Evolutionary conservation across 2,797 vertebrate species (phyloP).

Genomic region (Anguilla pacifica): DNA sequence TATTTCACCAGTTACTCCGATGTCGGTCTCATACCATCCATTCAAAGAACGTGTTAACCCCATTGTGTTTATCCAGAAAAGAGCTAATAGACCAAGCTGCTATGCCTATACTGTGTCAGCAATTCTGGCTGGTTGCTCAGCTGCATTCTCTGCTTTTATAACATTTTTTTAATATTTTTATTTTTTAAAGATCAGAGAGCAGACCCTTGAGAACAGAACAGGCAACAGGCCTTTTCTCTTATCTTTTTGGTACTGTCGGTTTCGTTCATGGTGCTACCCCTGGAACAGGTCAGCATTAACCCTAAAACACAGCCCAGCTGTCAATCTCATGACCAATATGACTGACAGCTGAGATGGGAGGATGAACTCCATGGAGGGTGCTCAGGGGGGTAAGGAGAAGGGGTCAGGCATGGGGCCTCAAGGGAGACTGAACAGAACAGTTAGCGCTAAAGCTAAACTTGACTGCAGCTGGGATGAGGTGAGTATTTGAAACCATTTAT

Average conservation of each 20-base stretch:
- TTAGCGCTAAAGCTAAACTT: background rate
- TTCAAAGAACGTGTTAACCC: conserved; percentile 33
- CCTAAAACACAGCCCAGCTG: conserved; percentile 28
- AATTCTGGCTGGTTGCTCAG: background rate
- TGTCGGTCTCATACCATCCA: conserved; percentile 9
- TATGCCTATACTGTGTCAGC: background rate
- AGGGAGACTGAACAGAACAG: background rate
- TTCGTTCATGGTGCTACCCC: conserved; percentile 13
- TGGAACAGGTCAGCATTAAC: background rate
- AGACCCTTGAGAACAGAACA: background rate
- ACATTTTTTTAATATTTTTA: too few species aligned
- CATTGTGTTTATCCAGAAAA: conserved; percentile 37
- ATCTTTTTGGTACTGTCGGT: background rate
- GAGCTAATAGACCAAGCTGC: conserved; percentile 27
- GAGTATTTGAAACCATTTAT: background rate
- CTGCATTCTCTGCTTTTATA: too few species aligned
- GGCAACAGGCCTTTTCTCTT: background rate
- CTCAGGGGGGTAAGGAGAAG: background rate
- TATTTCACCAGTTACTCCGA: conserved; percentile 38
- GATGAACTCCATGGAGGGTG: conserved; percentile 16
- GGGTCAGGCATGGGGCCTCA: background rate
- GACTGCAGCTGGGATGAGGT: background rate
- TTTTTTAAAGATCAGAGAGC: background rate
- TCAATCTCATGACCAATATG: conserved; percentile 32
- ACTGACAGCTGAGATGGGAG: conserved; percentile 20